These are phyloP conservation scores for Aurelia sp. DNA, from an alignment of 30 jellyfish, hydroid and myxozoan species.

Conservation along the genomic window DNA sequence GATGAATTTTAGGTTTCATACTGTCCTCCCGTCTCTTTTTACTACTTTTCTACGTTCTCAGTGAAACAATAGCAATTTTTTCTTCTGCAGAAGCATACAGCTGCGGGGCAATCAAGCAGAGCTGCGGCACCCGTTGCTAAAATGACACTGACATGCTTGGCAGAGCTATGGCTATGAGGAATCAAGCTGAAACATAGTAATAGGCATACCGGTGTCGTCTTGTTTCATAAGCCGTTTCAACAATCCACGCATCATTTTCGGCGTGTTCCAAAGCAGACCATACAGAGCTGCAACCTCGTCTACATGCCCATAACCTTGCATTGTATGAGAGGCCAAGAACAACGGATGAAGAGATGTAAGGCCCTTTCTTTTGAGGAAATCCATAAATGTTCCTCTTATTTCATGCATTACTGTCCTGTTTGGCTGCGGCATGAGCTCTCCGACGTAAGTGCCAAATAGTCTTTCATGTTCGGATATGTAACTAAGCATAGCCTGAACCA, in stretches of 20 bases:
- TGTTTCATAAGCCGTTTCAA: conserved; percentile 56
- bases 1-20: too few relatives aligned
- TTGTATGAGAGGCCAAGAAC: conserved; percentile 73
- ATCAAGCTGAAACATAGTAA: too few relatives aligned
- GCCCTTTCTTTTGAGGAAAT: conserved; percentile 58
- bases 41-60: too few relatives aligned
- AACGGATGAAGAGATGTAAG: conserved; percentile 65
- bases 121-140: too few relatives aligned
- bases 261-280: conserved; percentile 97
- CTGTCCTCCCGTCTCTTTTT: too few relatives aligned
- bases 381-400: conserved; percentile 80
- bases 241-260: conserved; percentile 72
- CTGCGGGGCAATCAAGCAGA: too few relatives aligned
- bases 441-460: conserved; percentile 79
- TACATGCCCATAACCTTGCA: conserved; percentile 95
- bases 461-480: conserved; percentile 53
- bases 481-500: conserved; percentile 42
- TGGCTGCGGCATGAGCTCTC: conserved; percentile 95
- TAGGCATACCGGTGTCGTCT: conserved; percentile 46
- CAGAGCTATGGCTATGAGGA: too few relatives aligned
- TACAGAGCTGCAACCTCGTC: conserved; percentile 90
- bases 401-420: conserved; percentile 58
- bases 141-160: too few relatives aligned
- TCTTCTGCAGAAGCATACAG: too few relatives aligned
- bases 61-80: too few relatives aligned